These are phyloP conservation scores for Ypsolopha sequella DNA, from an alignment of 2,888 invertebrate genomes.

Conservation along the genomic window DNA sequence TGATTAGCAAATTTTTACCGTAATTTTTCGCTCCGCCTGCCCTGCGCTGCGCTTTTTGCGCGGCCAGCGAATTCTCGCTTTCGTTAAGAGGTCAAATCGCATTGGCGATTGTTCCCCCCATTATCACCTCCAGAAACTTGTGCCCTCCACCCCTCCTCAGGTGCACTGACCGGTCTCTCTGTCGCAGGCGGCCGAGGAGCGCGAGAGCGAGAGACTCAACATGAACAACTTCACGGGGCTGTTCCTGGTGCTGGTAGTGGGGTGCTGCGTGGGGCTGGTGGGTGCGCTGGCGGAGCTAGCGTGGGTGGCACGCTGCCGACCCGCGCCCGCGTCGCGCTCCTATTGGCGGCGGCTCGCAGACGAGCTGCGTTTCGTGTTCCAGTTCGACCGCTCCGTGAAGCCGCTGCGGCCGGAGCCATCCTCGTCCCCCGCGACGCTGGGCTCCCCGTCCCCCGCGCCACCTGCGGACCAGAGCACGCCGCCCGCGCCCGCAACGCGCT, in stretches of 20 bases:
- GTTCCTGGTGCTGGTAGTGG: constrained; percentile 80
- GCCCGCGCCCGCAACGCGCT: constrained; percentile 2
- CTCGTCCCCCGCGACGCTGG: neutral
- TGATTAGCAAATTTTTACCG: no score
- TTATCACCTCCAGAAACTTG: neutral
- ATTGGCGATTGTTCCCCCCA: neutral
- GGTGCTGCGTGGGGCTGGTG: constrained; percentile 73
- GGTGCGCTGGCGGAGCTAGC: constrained; percentile 75
- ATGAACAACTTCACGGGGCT: constrained; percentile 86
- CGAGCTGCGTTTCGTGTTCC: constrained; percentile 54
- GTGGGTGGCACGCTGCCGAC: constrained; percentile 29
- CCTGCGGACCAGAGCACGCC: constrained; percentile 14
- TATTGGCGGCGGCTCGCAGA: constrained; percentile 31
- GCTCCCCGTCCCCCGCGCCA: neutral
- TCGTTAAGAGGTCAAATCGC: no score
- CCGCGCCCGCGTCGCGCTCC: constrained; percentile 21
- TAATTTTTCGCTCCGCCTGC: no score
- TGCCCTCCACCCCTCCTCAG: neutral
- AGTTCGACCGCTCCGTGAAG: constrained; percentile 44
- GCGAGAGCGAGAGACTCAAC: constrained; percentile 49
- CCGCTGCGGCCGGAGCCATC: neutral
- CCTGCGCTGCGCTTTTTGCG: no score
- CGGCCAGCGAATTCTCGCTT: no score
- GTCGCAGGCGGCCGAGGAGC: constrained; percentile 34
- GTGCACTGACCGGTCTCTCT: neutral